Evolutionary conservation across 2,888 invertebrate species (phyloP).

Genomic region (Ophion slaviceki): DNA sequence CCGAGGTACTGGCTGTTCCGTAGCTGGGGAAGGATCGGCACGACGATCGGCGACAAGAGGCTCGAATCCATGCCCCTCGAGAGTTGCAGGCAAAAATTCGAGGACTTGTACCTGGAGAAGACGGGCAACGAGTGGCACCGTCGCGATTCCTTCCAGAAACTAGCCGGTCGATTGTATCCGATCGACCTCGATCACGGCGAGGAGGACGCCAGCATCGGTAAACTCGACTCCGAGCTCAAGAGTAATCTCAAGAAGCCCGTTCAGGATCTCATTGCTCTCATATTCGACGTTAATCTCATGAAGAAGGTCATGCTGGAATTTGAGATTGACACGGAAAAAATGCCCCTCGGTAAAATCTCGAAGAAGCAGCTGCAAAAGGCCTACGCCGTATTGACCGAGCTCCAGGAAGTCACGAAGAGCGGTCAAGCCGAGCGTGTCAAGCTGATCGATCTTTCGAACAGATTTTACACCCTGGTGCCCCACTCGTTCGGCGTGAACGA

Average conservation of each 20-base stretch:
- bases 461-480: constrained; percentile 97
- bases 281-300: constrained; percentile 97
- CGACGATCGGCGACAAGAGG: constrained; percentile 92
- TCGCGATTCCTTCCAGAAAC: constrained; percentile 88
- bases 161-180: constrained; percentile 91
- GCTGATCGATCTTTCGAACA: constrained; percentile 94
- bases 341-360: constrained; percentile 98
- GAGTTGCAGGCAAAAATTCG: constrained; percentile 88
- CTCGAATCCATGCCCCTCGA: constrained; percentile 85
- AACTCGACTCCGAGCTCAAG: constrained; percentile 84
- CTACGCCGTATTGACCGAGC: constrained; percentile 90
- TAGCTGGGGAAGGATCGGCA: constrained; percentile 98
- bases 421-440: constrained; percentile 83
- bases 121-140: constrained; percentile 92
- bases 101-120: constrained; percentile 89
- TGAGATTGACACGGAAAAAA: constrained; percentile 98
- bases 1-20: constrained; percentile 92
- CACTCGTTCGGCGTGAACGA: constrained; percentile 95
- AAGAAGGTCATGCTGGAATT: constrained; percentile 96
- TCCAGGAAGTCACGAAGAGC: constrained; percentile 86
- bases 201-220: constrained; percentile 82
- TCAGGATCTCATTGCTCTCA: constrained; percentile 92
- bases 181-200: constrained; percentile 95
- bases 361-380: constrained; percentile 95
- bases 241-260: constrained; percentile 91